These are phyloP conservation scores for Ara ararauna DNA, from an alignment of 2,797 vertebrate genomes.

Conservation along the genomic window DNA sequence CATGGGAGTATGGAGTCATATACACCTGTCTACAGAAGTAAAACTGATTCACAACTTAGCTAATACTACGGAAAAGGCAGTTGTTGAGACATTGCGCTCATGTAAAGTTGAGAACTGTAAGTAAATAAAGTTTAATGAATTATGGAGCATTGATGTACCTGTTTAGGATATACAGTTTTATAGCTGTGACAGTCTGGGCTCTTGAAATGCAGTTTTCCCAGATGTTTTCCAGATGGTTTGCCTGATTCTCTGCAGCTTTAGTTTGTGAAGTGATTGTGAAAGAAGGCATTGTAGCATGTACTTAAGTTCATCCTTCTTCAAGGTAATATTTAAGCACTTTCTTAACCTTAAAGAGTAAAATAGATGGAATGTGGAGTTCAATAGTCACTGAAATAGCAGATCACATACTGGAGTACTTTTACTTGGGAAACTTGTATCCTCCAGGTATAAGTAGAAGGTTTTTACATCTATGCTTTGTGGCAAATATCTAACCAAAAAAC, in stretches of 20 bases:
- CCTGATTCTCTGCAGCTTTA: neutral
- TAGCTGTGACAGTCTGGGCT: neutral
- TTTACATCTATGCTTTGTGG: neutral
- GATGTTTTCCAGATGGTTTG: neutral
- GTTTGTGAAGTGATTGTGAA: neutral
- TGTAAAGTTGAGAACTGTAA: neutral
- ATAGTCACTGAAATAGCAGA: neutral
- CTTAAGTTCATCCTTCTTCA: neutral
- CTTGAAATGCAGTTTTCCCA: neutral
- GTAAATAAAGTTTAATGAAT: neutral
- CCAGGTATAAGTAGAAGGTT: neutral
- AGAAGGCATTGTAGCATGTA: neutral
- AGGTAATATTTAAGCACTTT: neutral
- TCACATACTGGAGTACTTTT: neutral
- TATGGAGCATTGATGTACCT: neutral
- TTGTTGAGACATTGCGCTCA: neutral
- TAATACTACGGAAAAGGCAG: neutral
- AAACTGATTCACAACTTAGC: neutral
- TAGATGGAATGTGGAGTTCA: neutral
- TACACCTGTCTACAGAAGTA: neutral
- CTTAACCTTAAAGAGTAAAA: neutral
- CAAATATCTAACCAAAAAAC: neutral
- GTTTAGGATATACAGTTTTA: neutral
- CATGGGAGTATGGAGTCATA: no score
- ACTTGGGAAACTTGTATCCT: neutral